These are phyloP conservation scores for Euproctis similis DNA, from an alignment of 2,888 invertebrate genomes.

Conservation along the genomic window DNA sequence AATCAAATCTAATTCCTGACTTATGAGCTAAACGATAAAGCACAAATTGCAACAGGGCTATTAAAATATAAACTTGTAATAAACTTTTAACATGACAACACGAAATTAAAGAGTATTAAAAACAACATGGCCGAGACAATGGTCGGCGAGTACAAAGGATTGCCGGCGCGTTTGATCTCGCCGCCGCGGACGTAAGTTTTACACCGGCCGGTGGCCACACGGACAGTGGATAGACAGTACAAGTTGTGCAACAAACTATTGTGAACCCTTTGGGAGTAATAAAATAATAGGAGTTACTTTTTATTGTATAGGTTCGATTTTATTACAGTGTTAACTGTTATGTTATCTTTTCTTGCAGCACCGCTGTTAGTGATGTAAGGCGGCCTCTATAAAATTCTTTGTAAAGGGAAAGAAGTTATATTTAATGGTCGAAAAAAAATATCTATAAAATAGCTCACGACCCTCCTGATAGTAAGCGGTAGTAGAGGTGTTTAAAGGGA, in stretches of 20 bases:
- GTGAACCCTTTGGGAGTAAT: slow-evolving; percentile 20
- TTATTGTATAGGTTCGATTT: too few species aligned
- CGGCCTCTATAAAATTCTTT: too few species aligned
- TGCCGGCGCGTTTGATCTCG: slow-evolving; percentile 56
- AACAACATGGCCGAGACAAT: slow-evolving; percentile 69
- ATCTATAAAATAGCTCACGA: too few species aligned
- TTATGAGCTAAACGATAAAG: slow-evolving; percentile 18
- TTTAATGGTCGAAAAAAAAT: too few species aligned
- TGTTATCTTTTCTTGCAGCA: too few species aligned
- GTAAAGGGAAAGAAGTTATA: too few species aligned
- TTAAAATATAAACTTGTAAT: slow-evolving; percentile 32
- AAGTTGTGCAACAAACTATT: slow-evolving; percentile 19
- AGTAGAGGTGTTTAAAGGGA: too few species aligned
- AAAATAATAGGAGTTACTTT: too few species aligned
- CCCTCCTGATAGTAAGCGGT: too few species aligned
- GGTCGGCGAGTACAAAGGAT: slow-evolving; percentile 54
- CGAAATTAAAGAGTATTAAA: slow-evolving; percentile 60
- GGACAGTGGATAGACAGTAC: slow-evolving; percentile 8
- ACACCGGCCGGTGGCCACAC: slow-evolving; percentile 41
- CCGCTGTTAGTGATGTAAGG: too few species aligned
- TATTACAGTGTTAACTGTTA: too few species aligned
- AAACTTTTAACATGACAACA: slow-evolving; percentile 70
- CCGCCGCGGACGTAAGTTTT: slow-evolving; percentile 48
- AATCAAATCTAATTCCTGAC: too few species aligned
- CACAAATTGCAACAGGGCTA: slow-evolving; percentile 16